Conservation (phyloP, 1,140 invertebrate genomes). For the Apis laboriosa region DNA sequence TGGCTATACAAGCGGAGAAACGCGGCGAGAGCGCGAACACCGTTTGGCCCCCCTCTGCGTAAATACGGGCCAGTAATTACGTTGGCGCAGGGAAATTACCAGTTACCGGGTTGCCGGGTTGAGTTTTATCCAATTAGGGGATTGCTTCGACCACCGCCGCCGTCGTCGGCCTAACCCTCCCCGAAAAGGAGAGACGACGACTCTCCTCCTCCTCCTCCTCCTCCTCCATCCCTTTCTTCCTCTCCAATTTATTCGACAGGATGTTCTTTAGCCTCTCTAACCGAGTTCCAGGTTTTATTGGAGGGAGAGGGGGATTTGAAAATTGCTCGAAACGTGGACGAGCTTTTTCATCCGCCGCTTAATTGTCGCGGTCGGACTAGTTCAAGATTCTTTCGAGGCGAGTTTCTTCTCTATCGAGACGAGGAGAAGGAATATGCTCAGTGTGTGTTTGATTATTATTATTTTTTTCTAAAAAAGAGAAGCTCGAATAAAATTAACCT, state of each 20-base stretch:
- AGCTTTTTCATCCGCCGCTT: neutral
- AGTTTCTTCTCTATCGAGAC: neutral
- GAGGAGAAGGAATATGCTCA: too few relatives aligned
- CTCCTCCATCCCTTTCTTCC: neutral
- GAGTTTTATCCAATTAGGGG: conserved; percentile 66
- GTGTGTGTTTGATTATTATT: too few relatives aligned
- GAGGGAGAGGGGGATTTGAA: neutral
- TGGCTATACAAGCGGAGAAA: conserved; percentile 42
- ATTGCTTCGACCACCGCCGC: conserved; percentile 44
- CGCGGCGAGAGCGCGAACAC: neutral
- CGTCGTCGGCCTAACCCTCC: neutral
- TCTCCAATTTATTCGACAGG: conserved; percentile 32
- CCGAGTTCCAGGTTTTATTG: neutral
- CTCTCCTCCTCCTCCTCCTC: neutral
- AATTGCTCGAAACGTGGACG: neutral
- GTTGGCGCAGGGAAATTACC: conserved; percentile 65
- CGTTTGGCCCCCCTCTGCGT: conserved; percentile 50
- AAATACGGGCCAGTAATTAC: conserved; percentile 69
- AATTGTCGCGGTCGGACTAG: neutral
- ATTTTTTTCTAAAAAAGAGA: too few relatives aligned
- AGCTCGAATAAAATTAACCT: too few relatives aligned
- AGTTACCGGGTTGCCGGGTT: conserved; percentile 56
- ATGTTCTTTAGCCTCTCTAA: conserved; percentile 4
- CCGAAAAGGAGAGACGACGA: conserved; percentile 26
- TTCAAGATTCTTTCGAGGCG: too few relatives aligned